phyloP scores from a whole-genome alignment of 2,888 invertebrate species.

The Euzophera pinguis region DNA sequence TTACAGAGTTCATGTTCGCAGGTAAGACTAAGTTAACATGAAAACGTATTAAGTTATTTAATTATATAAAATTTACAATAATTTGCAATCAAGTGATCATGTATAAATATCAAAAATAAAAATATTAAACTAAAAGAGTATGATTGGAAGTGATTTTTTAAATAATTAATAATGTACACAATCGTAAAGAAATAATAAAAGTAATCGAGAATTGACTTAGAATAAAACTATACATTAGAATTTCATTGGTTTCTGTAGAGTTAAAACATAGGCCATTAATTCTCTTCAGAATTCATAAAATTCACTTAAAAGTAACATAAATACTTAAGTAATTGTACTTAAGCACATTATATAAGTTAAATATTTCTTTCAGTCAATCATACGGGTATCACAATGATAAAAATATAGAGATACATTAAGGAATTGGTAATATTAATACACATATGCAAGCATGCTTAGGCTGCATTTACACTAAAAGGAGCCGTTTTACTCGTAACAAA shows the following conservation, averaged over 20 bases:
- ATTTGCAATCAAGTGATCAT: not conserved
- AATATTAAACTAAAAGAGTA: conserved; percentile 28
- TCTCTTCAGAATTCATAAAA: not conserved
- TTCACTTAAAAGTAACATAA: conserved; percentile 6
- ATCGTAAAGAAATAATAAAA: not conserved
- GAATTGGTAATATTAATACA: too few species aligned
- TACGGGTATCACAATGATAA: conserved; percentile 26
- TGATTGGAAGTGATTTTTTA: conserved; percentile 50
- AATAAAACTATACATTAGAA: conserved; percentile 21
- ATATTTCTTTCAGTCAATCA: conserved; percentile 38
- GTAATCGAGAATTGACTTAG: conserved; percentile 44
- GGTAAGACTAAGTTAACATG: too few species aligned
- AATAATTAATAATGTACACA: conserved; percentile 16
- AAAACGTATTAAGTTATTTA: too few species aligned
- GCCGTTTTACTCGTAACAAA: too few species aligned
- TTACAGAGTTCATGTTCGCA: too few species aligned
- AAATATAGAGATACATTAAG: not conserved
- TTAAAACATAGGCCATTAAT: not conserved
- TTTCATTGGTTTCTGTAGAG: conserved; percentile 2
- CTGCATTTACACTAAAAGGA: too few species aligned
- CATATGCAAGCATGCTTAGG: too few species aligned
- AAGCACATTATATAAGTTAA: conserved; percentile 26
- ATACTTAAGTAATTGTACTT: conserved; percentile 9
- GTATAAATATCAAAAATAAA: not conserved
- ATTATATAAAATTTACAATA: too few species aligned